A percentile compares a stretch with the other conserved stretches of the same genome.
Conservation (phyloP, 2,113 vertebrate genomes). For the Petrocephalus zakoni region DNA sequence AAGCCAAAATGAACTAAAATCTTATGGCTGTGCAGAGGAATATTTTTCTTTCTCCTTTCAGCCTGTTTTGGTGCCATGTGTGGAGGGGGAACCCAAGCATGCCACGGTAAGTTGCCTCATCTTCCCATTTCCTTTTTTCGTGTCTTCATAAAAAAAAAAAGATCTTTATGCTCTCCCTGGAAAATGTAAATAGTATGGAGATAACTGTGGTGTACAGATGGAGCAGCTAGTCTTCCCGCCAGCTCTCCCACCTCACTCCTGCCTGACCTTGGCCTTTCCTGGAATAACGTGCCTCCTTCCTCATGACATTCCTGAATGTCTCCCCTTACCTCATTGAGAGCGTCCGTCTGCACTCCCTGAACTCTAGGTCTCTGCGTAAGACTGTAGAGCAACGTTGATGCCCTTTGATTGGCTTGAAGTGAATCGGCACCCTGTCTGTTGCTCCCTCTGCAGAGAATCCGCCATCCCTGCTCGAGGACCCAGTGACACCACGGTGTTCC, state of each 20-base stretch:
- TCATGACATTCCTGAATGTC: neutral
- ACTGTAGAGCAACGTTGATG: neutral
- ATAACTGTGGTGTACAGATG: neutral
- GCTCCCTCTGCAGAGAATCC: neutral
- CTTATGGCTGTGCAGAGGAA: neutral
- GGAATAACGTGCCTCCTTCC: neutral
- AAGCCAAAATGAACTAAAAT: neutral
- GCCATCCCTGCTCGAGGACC: neutral
- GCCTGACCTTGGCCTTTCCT: slow-evolving; percentile 10
- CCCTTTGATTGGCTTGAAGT: neutral
- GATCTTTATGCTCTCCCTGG: neutral
- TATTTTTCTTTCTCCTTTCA: neutral
- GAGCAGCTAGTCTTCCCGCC: neutral
- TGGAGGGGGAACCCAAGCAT: neutral
- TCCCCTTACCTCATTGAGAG: neutral
- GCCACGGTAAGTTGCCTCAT: neutral
- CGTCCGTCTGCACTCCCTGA: neutral
- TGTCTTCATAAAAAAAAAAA: neutral
- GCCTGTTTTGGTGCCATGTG: neutral
- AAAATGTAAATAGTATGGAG: neutral
- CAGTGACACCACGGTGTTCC: slow-evolving; percentile 21
- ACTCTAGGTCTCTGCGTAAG: neutral
- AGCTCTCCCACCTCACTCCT: neutral
- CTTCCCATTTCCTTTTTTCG: neutral
- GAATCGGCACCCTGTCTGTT: neutral